Percentiles rank a stretch among this genome's conserved stretches.
Conservation (phyloP, 2,888 invertebrate species). For the Stomorhina lunata region DNA sequence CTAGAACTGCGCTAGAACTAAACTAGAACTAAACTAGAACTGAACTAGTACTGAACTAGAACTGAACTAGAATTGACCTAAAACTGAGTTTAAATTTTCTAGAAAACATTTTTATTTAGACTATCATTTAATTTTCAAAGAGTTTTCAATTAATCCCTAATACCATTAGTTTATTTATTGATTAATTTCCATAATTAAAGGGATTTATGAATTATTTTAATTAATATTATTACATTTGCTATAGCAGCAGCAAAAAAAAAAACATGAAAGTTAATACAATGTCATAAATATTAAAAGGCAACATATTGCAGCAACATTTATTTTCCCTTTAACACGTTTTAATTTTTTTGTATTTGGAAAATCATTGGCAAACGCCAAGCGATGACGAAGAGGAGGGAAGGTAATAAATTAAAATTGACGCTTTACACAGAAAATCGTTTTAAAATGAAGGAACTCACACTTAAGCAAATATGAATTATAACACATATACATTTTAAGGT, state of each 20-base stretch:
- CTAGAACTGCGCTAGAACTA: too few species aligned
- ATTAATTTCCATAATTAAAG: slow-evolving; percentile 30
- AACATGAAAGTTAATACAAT: neutral
- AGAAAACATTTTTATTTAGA: too few species aligned
- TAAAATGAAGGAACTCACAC: too few species aligned
- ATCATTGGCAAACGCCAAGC: slow-evolving; percentile 15
- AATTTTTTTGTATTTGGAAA: neutral
- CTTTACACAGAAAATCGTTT: slow-evolving; percentile 61
- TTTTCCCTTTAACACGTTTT: neutral
- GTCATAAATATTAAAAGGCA: slow-evolving; percentile 52
- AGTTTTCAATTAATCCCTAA: neutral
- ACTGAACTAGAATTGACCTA: too few species aligned
- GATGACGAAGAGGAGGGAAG: too few species aligned
- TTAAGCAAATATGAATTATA: too few species aligned
- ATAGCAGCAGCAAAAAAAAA: neutral
- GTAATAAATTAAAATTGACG: slow-evolving; percentile 69
- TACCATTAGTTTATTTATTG: neutral
- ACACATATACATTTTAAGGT: too few species aligned
- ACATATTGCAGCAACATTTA: slow-evolving; percentile 24
- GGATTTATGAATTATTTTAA: slow-evolving; percentile 14
- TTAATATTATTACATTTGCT: slow-evolving; percentile 33
- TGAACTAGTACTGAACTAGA: too few species aligned
- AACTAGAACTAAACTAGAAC: too few species aligned
- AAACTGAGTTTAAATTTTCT: too few species aligned
- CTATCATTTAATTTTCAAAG: neutral